A percentile compares a stretch with the other conserved stretches of the same genome.
Conservation (phyloP, 2,888 invertebrate species). For the Maniola hyperantus region DNA sequence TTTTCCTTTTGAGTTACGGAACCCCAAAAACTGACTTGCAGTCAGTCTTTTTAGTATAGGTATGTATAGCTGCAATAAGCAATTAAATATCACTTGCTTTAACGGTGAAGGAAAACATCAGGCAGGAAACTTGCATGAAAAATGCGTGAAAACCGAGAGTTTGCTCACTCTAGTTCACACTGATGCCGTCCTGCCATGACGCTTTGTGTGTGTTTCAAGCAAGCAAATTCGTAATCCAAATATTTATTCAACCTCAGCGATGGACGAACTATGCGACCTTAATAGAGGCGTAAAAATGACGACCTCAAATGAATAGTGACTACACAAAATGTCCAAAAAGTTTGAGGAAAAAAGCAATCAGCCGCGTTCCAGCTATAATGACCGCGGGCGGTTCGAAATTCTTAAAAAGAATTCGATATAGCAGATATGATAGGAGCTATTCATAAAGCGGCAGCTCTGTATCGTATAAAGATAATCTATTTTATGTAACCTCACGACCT, state of each 20-base stretch:
- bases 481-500: conserved; percentile 81
- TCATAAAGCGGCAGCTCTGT: conserved; percentile 65
- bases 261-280: conserved; percentile 20
- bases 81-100: too few relatives aligned
- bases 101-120: too few relatives aligned
- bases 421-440: conserved; percentile 64
- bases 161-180: too few relatives aligned
- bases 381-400: conserved; percentile 51
- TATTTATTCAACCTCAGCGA: conserved; percentile 20
- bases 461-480: conserved; percentile 79
- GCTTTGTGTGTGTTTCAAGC: too few relatives aligned
- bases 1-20: too few relatives aligned
- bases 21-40: too few relatives aligned
- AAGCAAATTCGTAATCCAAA: conserved; percentile 3
- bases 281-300: conserved; percentile 30
- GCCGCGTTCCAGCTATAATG: conserved; percentile 61
- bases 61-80: too few relatives aligned
- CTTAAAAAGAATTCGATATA: conserved; percentile 66
- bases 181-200: too few relatives aligned
- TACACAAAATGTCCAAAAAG: conserved; percentile 39
- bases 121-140: too few relatives aligned
- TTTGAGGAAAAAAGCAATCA: conserved; percentile 43
- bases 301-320: conserved; percentile 27
- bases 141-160: too few relatives aligned
- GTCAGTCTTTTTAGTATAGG: not conserved